Conservation (phyloP, 2,888 invertebrate genomes). For the Chouioia cunea region DNA sequence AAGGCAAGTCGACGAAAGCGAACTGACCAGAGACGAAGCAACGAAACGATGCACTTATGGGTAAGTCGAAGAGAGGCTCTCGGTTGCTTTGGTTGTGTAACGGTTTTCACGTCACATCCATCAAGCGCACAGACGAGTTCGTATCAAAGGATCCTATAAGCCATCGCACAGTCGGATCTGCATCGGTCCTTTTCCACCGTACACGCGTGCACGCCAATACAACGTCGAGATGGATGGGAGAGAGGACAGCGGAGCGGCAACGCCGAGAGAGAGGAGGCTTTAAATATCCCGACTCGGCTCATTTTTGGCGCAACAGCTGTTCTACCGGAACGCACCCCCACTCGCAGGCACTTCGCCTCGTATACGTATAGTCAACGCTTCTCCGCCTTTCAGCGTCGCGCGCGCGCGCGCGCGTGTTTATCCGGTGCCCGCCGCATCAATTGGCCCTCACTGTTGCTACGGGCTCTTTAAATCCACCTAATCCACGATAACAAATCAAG, state of each 20-base stretch:
- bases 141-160: constrained; percentile 10
- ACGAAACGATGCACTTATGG: constrained; percentile 4
- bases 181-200: no score
- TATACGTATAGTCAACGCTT: constrained; percentile 8
- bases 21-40: not conserved
- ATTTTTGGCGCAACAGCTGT: constrained; percentile 53
- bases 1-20: no score
- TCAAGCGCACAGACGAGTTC: constrained; percentile 4
- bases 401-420: not conserved
- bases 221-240: not conserved
- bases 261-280: constrained; percentile 35
- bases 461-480: no score
- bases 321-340: constrained; percentile 47
- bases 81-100: not conserved
- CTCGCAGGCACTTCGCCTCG: constrained; percentile 31
- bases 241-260: not conserved
- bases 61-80: not conserved
- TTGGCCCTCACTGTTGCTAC: not conserved
- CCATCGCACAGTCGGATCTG: not conserved
- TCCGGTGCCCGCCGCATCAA: not conserved
- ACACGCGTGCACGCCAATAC: no score
- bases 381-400: not conserved
- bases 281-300: constrained; percentile 50
- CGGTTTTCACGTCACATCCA: constrained; percentile 21
- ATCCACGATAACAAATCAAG: no score